These are phyloP conservation scores for Laodelphax striatellus DNA, from an alignment of 1,140 invertebrate species.

Conservation along the genomic window DNA sequence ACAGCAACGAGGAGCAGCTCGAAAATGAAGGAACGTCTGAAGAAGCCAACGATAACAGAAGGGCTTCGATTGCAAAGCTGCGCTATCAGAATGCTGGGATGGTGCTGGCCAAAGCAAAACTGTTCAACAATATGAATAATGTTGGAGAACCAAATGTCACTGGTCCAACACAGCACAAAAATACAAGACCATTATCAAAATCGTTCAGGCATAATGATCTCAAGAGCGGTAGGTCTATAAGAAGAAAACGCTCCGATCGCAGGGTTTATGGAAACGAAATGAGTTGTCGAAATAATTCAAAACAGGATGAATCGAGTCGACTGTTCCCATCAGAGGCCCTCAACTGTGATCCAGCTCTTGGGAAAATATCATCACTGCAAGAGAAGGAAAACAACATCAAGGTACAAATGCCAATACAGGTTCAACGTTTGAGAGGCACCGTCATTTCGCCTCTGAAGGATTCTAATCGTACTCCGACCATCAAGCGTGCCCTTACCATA, in stretches of 20 bases:
- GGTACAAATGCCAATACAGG: background rate
- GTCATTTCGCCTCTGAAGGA: background rate
- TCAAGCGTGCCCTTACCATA: background rate
- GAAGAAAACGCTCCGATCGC: background rate
- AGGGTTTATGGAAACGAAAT: background rate
- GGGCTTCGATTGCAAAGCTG: slow-evolving; percentile 47
- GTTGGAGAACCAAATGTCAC: background rate
- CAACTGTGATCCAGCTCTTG: background rate
- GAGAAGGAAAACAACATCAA: background rate
- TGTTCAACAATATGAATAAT: slow-evolving; percentile 41
- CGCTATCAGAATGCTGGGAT: slow-evolving; percentile 52
- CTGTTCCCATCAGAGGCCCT: background rate
- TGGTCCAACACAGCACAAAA: background rate
- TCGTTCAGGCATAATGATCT: background rate
- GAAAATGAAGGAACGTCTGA: slow-evolving; percentile 10
- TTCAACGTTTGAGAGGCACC: background rate
- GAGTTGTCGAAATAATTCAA: background rate
- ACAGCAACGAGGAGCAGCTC: slow-evolving; percentile 17
- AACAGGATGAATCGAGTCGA: background rate
- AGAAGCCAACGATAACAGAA: slow-evolving; percentile 30
- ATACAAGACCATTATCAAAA: background rate
- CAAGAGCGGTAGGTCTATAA: background rate
- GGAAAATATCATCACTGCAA: background rate
- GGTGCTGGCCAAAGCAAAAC: slow-evolving; percentile 50
- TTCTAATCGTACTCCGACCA: background rate